A percentile compares a stretch with the other conserved stretches of the same genome.
Conservation (phyloP, 2,888 invertebrate genomes). For the Polydrusus pterygomalis region DNA sequence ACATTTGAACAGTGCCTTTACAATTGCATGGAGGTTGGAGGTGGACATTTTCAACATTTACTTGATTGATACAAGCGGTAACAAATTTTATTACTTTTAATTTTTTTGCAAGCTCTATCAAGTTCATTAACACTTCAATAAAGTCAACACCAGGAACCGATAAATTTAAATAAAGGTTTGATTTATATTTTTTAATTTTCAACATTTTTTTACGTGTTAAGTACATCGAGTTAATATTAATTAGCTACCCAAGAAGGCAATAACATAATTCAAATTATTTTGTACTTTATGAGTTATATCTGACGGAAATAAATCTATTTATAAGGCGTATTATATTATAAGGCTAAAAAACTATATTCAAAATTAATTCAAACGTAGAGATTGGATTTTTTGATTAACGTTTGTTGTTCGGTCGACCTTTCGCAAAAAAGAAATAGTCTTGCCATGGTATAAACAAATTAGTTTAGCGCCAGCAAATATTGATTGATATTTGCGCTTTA, state of each 20-base stretch:
- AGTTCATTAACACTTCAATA: constrained; percentile 19
- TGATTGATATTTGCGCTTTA: not conserved
- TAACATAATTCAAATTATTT: constrained; percentile 6
- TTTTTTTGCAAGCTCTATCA: no score
- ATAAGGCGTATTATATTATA: not conserved
- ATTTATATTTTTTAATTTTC: not conserved
- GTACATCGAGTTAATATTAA: not conserved
- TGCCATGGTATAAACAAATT: constrained; percentile 8
- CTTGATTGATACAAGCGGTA: no score
- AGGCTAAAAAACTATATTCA: not conserved
- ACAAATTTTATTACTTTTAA: no score
- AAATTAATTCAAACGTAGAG: constrained; percentile 7
- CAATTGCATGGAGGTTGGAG: no score
- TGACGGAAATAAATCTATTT: constrained; percentile 11
- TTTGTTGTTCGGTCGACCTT: constrained; percentile 18
- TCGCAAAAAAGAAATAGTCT: constrained; percentile 1
- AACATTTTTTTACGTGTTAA: constrained; percentile 1
- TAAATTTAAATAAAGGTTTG: not conserved
- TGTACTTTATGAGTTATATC: not conserved
- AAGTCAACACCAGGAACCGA: constrained; percentile 13
- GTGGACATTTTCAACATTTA: no score
- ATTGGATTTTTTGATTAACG: constrained; percentile 14
- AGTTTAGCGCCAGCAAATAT: constrained; percentile 13
- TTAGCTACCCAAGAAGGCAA: not conserved
- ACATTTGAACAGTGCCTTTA: no score